Conservation (phyloP, 2,888 invertebrate genomes). For the Dorcus parallelipipedus region DNA sequence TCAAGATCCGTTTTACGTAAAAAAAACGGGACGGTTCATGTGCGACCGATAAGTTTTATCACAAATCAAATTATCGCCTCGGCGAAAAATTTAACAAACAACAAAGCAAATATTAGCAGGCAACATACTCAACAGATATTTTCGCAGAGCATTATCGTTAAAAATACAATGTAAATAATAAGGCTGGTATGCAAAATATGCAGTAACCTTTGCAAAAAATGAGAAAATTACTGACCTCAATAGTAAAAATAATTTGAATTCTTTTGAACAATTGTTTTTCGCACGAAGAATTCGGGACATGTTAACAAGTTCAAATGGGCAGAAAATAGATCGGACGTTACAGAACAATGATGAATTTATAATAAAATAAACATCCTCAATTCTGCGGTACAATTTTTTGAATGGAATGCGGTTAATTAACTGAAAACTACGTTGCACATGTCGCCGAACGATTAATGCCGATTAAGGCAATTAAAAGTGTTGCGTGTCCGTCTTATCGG, state of each 20-base stretch:
- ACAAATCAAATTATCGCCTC: background rate
- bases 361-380: conserved; percentile 8
- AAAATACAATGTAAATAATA: conserved; percentile 16
- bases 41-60: background rate
- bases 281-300: background rate
- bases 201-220: conserved; percentile 32
- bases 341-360: conserved; percentile 4
- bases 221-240: conserved; percentile 45
- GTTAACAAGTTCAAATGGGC: background rate
- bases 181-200: conserved; percentile 23
- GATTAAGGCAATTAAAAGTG: background rate
- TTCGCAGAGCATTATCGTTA: conserved; percentile 7
- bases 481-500: background rate
- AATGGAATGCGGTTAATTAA: conserved; percentile 6
- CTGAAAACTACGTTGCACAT: background rate
- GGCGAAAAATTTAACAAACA: too few relatives aligned
- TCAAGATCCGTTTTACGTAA: too few relatives aligned
- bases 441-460: conserved; percentile 1
- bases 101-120: background rate
- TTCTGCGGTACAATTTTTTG: conserved; percentile 1
- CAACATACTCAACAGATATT: conserved; percentile 1
- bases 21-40: too few relatives aligned
- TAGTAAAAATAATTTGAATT: conserved; percentile 45
- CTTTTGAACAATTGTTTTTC: conserved; percentile 36
- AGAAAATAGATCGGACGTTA: background rate